Evolutionary conservation across 2,888 invertebrate species (phyloP).

Genomic region (Eledona agricola): DNA sequence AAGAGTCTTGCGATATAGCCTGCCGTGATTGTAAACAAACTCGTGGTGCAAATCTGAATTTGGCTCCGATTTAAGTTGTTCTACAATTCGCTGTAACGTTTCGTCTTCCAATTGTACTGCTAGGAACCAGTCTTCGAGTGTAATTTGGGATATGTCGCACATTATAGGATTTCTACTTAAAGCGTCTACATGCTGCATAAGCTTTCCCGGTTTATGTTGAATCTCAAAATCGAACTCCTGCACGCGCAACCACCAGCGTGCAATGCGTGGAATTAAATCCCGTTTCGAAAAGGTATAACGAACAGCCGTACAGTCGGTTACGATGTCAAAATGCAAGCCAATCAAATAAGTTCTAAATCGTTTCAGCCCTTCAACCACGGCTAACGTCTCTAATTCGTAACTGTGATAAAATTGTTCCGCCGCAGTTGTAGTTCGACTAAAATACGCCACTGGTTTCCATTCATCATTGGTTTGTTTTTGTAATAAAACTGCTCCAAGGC

Average conservation of each 20-base stretch:
- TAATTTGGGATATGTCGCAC: no score
- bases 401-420: constrained; percentile 31
- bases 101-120: constrained; percentile 43
- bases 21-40: constrained; percentile 3
- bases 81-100: constrained; percentile 30
- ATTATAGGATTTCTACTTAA: constrained; percentile 23
- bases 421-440: constrained; percentile 31
- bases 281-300: constrained; percentile 37
- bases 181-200: constrained; percentile 42
- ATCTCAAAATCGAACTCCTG: constrained; percentile 42
- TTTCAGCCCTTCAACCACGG: constrained; percentile 26
- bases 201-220: constrained; percentile 33
- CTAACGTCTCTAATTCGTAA: constrained; percentile 37
- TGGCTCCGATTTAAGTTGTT: background rate
- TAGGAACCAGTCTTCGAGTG: constrained; percentile 42
- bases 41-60: background rate
- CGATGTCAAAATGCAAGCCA: constrained; percentile 40
- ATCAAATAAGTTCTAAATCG: constrained; percentile 40
- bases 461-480: constrained; percentile 43
- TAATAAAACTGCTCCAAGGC: constrained; percentile 46
- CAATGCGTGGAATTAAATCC: constrained; percentile 42
- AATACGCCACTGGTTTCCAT: constrained; percentile 47
- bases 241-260: constrained; percentile 40
- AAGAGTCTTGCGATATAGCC: constrained; percentile 19
- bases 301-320: constrained; percentile 43